Percentiles rank a stretch among this genome's conserved stretches.
phyloP scores from a whole-genome alignment of 92 coral and sea anemone genomes.

The Isaurus tuberculatus region DNA sequence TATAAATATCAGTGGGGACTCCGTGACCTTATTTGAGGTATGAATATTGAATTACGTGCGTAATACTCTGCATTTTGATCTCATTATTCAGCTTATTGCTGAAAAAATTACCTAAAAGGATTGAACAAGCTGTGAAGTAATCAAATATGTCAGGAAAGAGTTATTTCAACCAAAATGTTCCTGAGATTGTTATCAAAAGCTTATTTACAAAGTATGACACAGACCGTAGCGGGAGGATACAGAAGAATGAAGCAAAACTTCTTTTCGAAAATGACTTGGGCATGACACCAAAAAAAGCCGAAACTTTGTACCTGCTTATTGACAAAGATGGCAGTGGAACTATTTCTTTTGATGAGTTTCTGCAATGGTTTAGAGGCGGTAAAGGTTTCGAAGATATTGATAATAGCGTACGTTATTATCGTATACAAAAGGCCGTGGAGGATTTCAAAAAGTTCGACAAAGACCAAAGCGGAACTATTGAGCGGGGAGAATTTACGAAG shows the following conservation, averaged over 20 bases:
- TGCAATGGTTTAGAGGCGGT: slow-evolving; percentile 76
- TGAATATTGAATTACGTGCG: background rate
- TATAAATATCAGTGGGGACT: background rate
- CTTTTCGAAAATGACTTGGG: slow-evolving; percentile 80
- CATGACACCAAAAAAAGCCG: slow-evolving; percentile 75
- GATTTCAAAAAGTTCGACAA: slow-evolving; percentile 79
- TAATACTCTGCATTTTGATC: background rate
- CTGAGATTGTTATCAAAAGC: slow-evolving; percentile 82
- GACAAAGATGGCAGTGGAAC: slow-evolving; percentile 90
- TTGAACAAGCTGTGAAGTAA: background rate
- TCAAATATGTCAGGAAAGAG: slow-evolving; percentile 61
- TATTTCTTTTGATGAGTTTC: slow-evolving; percentile 80
- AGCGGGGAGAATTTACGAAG: slow-evolving; percentile 72
- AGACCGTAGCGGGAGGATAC: slow-evolving; percentile 74
- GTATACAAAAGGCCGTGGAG: slow-evolving; percentile 79
- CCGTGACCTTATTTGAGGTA: background rate
- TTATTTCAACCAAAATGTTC: slow-evolving; percentile 70
- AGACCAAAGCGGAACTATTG: slow-evolving; percentile 84
- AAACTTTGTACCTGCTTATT: slow-evolving; percentile 67
- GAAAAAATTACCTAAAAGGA: background rate
- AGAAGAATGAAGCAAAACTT: slow-evolving; percentile 61
- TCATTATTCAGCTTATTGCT: background rate
- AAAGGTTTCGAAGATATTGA: slow-evolving; percentile 72
- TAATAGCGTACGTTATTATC: slow-evolving; percentile 67
- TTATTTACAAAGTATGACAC: slow-evolving; percentile 82